Percentiles rank a stretch among this genome's conserved stretches.
These are phyloP conservation scores for Drosophila borealis DNA, from an alignment of 2,888 invertebrate genomes.

Conservation along the genomic window DNA sequence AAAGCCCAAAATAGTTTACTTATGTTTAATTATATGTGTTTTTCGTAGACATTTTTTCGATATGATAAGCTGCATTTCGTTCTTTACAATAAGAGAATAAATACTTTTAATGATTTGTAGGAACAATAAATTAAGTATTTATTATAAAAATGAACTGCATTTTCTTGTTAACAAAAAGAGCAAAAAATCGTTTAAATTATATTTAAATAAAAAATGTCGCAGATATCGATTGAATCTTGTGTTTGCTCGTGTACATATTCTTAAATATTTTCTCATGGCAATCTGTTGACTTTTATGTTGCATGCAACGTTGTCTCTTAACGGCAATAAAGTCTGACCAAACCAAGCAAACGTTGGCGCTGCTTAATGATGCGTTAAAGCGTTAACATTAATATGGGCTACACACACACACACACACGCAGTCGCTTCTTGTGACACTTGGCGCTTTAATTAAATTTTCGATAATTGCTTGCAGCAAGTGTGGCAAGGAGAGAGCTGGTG, in stretches of 20 bases:
- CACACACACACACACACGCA: conserved; percentile 13
- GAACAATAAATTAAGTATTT: too few species aligned
- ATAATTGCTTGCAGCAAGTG: conserved; percentile 71
- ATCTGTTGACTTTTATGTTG: conserved; percentile 17
- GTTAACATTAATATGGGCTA: conserved; percentile 68
- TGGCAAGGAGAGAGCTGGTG: conserved; percentile 4
- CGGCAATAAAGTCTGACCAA: conserved; percentile 6
- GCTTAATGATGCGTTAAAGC: conserved; percentile 75
- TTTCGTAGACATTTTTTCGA: too few species aligned
- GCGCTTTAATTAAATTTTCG: conserved; percentile 79
- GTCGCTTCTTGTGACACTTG: conserved; percentile 64
- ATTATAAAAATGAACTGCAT: too few species aligned
- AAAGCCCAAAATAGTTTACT: too few species aligned
- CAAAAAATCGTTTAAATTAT: neutral
- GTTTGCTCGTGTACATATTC: conserved; percentile 3
- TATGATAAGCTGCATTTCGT: too few species aligned
- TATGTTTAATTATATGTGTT: too few species aligned
- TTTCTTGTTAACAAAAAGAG: too few species aligned
- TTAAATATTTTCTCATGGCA: conserved; percentile 5
- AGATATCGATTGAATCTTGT: neutral
- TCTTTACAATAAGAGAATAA: too few species aligned
- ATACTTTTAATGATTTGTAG: too few species aligned
- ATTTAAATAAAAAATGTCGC: conserved; percentile 1
- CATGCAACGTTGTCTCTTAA: conserved; percentile 1
- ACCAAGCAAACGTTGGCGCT: conserved; percentile 14